A percentile compares a stretch with the other conserved stretches of the same genome.
phyloP scores from a whole-genome alignment of 2,888 invertebrate species.

The Hirtodrosophila alboralis region DNA sequence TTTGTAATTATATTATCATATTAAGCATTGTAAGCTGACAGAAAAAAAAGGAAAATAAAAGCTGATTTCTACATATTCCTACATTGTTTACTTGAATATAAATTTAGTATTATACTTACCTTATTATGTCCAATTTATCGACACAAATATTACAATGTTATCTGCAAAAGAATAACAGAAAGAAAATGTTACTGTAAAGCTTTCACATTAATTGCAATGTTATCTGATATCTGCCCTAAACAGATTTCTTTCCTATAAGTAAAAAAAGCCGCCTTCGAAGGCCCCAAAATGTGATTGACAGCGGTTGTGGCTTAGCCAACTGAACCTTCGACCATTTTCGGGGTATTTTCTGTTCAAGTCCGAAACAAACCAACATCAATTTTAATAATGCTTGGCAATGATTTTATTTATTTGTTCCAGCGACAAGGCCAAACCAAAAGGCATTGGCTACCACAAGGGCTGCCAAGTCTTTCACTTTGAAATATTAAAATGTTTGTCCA shows the following conservation, averaged over 20 bases:
- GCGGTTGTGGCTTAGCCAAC: slow-evolving; percentile 59
- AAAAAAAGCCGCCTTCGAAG: slow-evolving; percentile 35
- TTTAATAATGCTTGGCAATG: slow-evolving; percentile 63
- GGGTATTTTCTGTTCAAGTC: slow-evolving; percentile 16
- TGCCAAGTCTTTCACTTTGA: slow-evolving; percentile 38
- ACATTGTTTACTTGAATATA: too few relatives aligned
- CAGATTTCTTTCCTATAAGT: slow-evolving; percentile 43
- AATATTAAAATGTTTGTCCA: slow-evolving; percentile 54
- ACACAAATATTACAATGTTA: slow-evolving; percentile 1
- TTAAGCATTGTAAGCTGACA: too few relatives aligned
- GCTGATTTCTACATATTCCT: too few relatives aligned
- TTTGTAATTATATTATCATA: too few relatives aligned
- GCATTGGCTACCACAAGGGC: slow-evolving; percentile 20
- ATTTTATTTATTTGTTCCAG: slow-evolving; percentile 50
- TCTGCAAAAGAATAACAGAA: slow-evolving; percentile 9
- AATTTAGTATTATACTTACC: too few relatives aligned
- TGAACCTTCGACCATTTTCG: slow-evolving; percentile 30
- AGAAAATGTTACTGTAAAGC: slow-evolving; percentile 62
- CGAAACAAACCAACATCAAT: slow-evolving; percentile 60
- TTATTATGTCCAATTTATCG: too few relatives aligned
- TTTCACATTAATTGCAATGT: slow-evolving; percentile 78
- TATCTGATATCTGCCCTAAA: slow-evolving; percentile 58
- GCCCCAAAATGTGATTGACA: slow-evolving; percentile 61
- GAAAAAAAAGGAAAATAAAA: too few relatives aligned
- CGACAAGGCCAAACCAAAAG: slow-evolving; percentile 27